Evolutionary conservation across 2,797 vertebrate genomes (phyloP).

Genomic region (Helarctos malayanus): DNA sequence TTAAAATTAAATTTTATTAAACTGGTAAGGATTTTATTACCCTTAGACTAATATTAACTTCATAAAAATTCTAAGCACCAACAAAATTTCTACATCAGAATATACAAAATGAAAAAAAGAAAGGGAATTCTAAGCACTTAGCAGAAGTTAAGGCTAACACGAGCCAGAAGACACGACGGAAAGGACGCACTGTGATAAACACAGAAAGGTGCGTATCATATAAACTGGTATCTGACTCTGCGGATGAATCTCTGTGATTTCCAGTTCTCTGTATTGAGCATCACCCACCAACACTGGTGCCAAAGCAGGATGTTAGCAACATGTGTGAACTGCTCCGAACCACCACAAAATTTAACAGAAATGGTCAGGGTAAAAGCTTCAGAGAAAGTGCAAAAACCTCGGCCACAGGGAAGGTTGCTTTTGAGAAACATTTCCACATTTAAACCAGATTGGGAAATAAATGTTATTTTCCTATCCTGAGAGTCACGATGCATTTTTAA

Average conservation of each 20-base stretch:
- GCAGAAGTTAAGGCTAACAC: neutral
- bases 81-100: neutral
- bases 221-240: neutral
- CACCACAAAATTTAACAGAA: conserved; percentile 54
- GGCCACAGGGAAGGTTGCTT: neutral
- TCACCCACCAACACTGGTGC: neutral
- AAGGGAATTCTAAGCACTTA: neutral
- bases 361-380: neutral
- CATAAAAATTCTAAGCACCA: conserved; percentile 29
- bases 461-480: conserved; percentile 1
- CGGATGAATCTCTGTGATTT: neutral
- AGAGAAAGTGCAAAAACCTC: neutral
- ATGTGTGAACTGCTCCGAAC: neutral
- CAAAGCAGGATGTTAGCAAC: conserved; percentile 9
- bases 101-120: conserved; percentile 11
- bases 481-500: neutral
- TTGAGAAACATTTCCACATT: neutral
- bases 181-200: neutral
- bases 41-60: conserved; percentile 46
- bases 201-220: neutral
- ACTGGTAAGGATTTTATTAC: neutral
- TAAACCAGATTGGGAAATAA: neutral
- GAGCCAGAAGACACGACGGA: neutral
- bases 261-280: neutral
- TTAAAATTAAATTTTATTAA: conserved; percentile 7